Base-by-base conservation (phyloP, 2,797 vertebrate genomes). In the Dicrostonyx torquatus region DNA sequence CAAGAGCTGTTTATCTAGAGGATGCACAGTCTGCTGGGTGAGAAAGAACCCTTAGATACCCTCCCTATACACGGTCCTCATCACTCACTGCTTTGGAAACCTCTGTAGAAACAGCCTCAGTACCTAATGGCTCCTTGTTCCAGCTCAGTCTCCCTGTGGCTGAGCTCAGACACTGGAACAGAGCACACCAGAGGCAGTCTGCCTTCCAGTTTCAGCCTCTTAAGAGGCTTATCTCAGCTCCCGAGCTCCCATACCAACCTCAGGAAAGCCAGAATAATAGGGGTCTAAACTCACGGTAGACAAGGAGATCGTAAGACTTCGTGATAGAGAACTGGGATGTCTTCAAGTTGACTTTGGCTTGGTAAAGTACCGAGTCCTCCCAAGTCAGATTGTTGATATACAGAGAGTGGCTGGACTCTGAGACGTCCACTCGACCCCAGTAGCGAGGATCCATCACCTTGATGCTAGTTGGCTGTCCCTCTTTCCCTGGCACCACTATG, bases 201-300 rank as follows among this genome's bases (percentile, higher is more conserved):
- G 2, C 82, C 53, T 82, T 80, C 72, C 26, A 20, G 31, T 75
- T 34, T 50, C 34, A 70, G 26, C 31, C 55, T 86, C 82, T 91
- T 78, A 62, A n/a, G n/a, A 62, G 37, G 20, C 12, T 37, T 78
- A 45, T 34, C 53, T 7, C 5, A 6, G 76, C 34, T 60, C 62
- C 73, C 15, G 0, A 83, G 76, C 24, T n/a, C 88, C 80, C 48
- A 75, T 11, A 14, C 26, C 20, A 95, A 77, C 8, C 76, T 75
- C 60, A 66, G 5, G 70, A 87, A 82, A 90, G 13, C 55, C 60
- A 50, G 55, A 1, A 29, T 20, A n/a, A 92, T 62, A 48, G 48
- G 50, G 20, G 18, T 18, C 43, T 14, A 40, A 31, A 95, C 97
- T 97, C 43, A 98, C 96, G 1, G 73, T 96, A 98, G 50, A 98